Base-by-base conservation (phyloP, 2,113 vertebrate species). In the Ploceus nigricollis region DNA sequence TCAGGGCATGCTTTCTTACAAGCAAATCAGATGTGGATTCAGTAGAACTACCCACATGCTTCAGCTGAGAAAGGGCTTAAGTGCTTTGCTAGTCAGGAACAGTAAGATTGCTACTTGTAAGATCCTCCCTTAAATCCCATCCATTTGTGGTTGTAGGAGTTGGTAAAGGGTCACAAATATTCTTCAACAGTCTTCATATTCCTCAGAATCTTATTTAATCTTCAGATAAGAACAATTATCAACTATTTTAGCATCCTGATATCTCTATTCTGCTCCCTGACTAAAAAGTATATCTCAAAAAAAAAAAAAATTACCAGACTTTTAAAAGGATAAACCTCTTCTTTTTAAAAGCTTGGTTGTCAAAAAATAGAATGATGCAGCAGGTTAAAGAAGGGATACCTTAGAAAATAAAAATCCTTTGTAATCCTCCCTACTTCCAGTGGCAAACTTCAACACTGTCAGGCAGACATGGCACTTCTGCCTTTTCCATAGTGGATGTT, bases 201-300 rank as follows among this genome's bases (percentile, higher is more conserved):
- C 45, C 57, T 56, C 63, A 86, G 82, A 93, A 95, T 90, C 53
- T 78, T 90, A 89, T 72, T 97, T 94, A 87, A 95, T 91, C 83
- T 95, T 76, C 75, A 82, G 90, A 89, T 96, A 97, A 97, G 65
- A 88, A 31, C 44, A 95, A 91, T 61, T 92, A 96, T 94, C 93
- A 85, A 84, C 91, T 93, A 79, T 89, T 85, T 89, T 31, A 78
- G 56, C 66, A 42, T 73, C 89, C 72, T 76, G 42, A 89, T 89
- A 92, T 44, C 54, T 70, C 83, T 81, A 33, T 95, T 93, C 77
- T 93, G 53, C 66, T 94, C 66, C 11, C 85, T 56, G 31, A 39
- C 3, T 51, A 86, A 39, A 56, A 94, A 76, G 25, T 5, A 1
- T 15, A 33, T 24, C n/a, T 92, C 20, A 7, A 35, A 42, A 68